Evolutionary conservation across 2,113 vertebrate species (phyloP).

Genomic region (Gambusia affinis): DNA sequence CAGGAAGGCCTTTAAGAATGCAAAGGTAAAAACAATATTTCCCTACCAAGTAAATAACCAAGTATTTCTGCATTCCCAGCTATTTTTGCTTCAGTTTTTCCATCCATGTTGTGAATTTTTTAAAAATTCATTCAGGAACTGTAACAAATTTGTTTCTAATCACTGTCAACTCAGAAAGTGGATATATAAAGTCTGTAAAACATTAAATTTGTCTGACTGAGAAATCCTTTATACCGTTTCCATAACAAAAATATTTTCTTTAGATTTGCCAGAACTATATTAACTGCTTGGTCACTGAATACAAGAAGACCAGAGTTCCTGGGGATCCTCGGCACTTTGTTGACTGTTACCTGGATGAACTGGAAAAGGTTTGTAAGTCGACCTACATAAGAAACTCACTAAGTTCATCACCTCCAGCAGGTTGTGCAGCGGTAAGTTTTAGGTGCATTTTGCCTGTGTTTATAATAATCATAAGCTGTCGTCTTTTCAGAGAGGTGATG

Average conservation of each 20-base stretch:
- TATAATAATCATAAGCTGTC: not conserved
- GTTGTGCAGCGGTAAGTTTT: not conserved
- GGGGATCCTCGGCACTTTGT: slow-evolving; percentile 56
- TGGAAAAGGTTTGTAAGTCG: slow-evolving; percentile 43
- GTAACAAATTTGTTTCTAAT: not conserved
- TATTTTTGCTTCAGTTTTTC: not conserved
- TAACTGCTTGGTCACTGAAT: slow-evolving; percentile 5
- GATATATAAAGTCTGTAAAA: not conserved
- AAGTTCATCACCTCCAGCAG: not conserved
- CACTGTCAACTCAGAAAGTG: not conserved
- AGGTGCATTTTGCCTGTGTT: not conserved
- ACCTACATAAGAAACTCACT: too few relatives aligned
- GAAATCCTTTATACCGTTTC: not conserved
- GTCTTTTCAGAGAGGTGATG: slow-evolving; percentile 21
- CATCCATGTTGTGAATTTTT: not conserved
- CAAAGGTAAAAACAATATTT: slow-evolving; percentile 1
- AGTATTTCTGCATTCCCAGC: not conserved
- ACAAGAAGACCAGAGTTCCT: slow-evolving; percentile 48
- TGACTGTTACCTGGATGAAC: slow-evolving; percentile 61
- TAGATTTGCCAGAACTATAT: slow-evolving; percentile 9
- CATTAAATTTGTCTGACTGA: not conserved
- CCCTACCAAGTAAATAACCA: not conserved
- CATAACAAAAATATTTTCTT: not conserved
- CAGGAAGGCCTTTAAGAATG: slow-evolving; percentile 29
- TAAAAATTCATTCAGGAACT: not conserved